These are phyloP conservation scores for Netelia melanura DNA, from an alignment of 2,888 invertebrate genomes.

Conservation along the genomic window DNA sequence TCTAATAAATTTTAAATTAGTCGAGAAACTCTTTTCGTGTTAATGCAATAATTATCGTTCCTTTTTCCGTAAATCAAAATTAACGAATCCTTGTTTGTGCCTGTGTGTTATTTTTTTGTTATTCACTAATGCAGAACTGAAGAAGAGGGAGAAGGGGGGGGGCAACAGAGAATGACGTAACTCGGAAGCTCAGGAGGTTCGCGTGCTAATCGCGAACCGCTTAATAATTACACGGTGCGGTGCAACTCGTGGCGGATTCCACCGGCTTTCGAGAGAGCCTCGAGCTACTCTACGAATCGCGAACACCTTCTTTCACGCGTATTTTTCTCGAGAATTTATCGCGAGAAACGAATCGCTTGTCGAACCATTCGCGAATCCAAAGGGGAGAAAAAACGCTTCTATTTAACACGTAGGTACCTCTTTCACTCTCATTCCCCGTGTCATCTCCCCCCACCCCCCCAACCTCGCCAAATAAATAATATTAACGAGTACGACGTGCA, in stretches of 20 bases:
- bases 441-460: background rate
- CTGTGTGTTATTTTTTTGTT: too few species aligned
- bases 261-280: background rate
- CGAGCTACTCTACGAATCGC: too few species aligned
- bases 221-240: conserved; percentile 38
- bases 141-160: background rate
- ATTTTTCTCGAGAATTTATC: background rate
- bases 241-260: conserved; percentile 6
- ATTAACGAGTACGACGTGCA: background rate
- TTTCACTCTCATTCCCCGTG: background rate
- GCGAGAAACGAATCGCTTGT: background rate
- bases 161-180: conserved; percentile 34
- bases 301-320: background rate
- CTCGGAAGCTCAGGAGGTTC: conserved; percentile 37
- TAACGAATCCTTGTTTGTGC: too few species aligned
- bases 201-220: conserved; percentile 50
- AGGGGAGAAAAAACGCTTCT: background rate
- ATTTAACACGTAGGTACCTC: background rate
- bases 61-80: too few species aligned
- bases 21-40: too few species aligned
- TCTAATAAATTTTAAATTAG: too few species aligned
- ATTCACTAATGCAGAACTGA: background rate
- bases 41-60: too few species aligned
- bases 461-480: background rate
- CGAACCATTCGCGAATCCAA: background rate